Evolutionary conservation across 37 sponge, comb jelly and placozoan species (phyloP).

Genomic region (Beroe ovata): DNA sequence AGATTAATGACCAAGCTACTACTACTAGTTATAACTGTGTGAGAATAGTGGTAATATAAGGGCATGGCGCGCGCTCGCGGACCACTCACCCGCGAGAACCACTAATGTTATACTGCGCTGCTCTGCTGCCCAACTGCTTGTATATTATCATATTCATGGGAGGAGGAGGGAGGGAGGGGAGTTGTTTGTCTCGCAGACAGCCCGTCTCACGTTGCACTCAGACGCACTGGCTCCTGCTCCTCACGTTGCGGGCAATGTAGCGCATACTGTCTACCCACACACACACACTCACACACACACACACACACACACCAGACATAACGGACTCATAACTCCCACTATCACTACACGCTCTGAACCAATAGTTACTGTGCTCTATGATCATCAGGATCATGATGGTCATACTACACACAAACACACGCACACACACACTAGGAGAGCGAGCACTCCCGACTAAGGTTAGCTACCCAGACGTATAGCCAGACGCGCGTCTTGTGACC

Average conservation of each 20-base stretch:
- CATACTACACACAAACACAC: no score
- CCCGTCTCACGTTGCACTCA: slow-evolving; percentile 22
- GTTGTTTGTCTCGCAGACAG: neutral
- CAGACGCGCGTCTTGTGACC: neutral
- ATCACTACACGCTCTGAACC: neutral
- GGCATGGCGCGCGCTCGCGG: no score
- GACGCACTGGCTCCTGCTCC: neutral
- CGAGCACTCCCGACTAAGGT: neutral
- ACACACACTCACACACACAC: no score
- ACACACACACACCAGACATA: no score
- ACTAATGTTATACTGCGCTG: no score
- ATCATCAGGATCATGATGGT: no score
- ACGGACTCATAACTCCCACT: neutral
- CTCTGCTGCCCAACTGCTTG: neutral
- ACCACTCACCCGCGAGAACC: no score
- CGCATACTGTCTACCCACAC: neutral
- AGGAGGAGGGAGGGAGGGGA: neutral
- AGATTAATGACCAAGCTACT: no score
- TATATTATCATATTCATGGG: no score
- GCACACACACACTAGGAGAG: no score
- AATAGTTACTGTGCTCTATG: neutral
- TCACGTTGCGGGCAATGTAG: neutral
- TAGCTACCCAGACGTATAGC: neutral
- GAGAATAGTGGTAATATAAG: no score
- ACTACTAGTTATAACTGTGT: no score